Conservation (phyloP, 2,113 vertebrate species). For the Ictalurus punctatus region DNA sequence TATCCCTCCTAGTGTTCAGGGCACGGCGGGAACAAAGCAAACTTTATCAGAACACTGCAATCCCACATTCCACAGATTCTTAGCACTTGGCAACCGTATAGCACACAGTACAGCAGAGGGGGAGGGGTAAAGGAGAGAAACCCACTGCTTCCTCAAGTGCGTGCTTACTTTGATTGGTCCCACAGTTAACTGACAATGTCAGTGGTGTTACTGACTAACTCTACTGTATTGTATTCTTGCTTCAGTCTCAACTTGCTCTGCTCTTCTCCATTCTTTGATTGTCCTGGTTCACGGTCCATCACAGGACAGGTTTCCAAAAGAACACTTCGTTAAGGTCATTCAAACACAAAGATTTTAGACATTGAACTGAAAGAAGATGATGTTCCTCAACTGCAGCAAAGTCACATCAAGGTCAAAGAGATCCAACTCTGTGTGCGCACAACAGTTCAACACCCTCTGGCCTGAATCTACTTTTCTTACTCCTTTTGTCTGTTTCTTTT, state of each 20-base stretch:
- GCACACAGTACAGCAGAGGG: slow-evolving; percentile 64
- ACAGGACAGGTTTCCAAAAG: background rate
- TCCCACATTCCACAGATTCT: slow-evolving; percentile 93
- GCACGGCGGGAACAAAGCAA: slow-evolving; percentile 94
- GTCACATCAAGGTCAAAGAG: slow-evolving; percentile 37
- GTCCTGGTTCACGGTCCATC: background rate
- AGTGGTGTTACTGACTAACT: background rate
- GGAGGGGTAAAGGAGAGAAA: slow-evolving; percentile 52
- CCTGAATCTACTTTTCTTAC: background rate
- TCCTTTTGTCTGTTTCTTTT: background rate
- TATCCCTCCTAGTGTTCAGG: slow-evolving; percentile 81
- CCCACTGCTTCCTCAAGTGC: slow-evolving; percentile 37
- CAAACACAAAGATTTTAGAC: background rate
- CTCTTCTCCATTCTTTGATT: background rate
- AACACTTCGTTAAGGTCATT: background rate
- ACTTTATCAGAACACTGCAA: slow-evolving; percentile 91
- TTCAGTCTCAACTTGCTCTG: background rate
- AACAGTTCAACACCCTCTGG: background rate
- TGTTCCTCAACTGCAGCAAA: background rate
- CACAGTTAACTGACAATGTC: slow-evolving; percentile 24
- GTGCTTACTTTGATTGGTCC: slow-evolving; percentile 32
- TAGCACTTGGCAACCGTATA: slow-evolving; percentile 83
- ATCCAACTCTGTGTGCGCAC: background rate
- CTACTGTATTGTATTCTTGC: background rate
- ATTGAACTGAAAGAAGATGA: background rate